phyloP scores from a whole-genome alignment of 2,888 invertebrate species.

The Hyalella azteca region DNA sequence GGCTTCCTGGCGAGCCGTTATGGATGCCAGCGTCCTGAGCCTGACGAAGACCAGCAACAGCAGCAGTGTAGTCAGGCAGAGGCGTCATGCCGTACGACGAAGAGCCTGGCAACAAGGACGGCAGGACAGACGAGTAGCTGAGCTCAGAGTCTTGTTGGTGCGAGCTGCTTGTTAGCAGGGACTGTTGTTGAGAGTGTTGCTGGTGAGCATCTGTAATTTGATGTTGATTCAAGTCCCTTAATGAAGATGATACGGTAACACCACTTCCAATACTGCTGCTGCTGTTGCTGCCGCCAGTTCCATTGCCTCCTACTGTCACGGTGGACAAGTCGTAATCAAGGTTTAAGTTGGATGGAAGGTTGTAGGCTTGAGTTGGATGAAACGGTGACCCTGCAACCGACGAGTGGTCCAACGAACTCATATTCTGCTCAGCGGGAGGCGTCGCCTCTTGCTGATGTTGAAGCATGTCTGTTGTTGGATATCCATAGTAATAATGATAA shows the following conservation, averaged over 20 bases:
- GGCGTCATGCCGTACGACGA: slow-evolving; percentile 1
- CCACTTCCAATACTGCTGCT: slow-evolving; percentile 25
- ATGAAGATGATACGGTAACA: slow-evolving; percentile 3
- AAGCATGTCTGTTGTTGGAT: slow-evolving; percentile 51
- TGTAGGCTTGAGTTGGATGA: slow-evolving; percentile 21
- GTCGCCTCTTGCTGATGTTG: slow-evolving; percentile 41
- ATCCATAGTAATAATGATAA: slow-evolving; percentile 58
- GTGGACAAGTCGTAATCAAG: slow-evolving; percentile 10
- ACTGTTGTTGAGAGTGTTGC: slow-evolving; percentile 15
- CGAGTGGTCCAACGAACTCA: slow-evolving; percentile 31
- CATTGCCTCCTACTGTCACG: neutral
- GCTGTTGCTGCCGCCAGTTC: neutral
- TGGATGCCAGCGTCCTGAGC: neutral
- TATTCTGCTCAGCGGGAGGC: slow-evolving; percentile 5
- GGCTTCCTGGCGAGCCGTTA: neutral
- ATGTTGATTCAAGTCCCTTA: neutral
- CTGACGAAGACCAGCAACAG: neutral
- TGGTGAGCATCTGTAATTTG: neutral
- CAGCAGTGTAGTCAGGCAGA: neutral
- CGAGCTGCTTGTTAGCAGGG: neutral
- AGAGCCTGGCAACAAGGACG: slow-evolving; percentile 10
- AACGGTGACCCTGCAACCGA: slow-evolving; percentile 31
- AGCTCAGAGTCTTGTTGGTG: slow-evolving; percentile 13
- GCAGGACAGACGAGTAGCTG: slow-evolving; percentile 11
- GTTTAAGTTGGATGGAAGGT: slow-evolving; percentile 34